A percentile compares a stretch with the other conserved stretches of the same genome.
phyloP scores from a whole-genome alignment of 2,113 vertebrate species.

The Campylorhamphus procurvoides region DNA sequence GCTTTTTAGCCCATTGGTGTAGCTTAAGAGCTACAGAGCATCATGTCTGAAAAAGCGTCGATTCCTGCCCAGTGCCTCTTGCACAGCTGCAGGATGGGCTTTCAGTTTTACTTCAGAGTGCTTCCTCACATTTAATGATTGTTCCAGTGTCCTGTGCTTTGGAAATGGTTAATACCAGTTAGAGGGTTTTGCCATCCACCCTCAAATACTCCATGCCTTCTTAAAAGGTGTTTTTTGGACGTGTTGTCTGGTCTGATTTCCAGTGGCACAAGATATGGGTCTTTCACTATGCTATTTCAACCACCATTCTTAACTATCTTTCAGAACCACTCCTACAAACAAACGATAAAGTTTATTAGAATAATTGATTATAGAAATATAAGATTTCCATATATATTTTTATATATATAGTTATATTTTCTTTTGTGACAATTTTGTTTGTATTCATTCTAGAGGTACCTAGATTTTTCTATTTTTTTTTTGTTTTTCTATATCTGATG shows the following conservation, averaged over 20 bases:
- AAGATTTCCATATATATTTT: not conserved
- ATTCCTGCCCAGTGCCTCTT: not conserved
- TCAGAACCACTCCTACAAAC: not conserved
- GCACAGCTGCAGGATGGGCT: not conserved
- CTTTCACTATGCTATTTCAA: not conserved
- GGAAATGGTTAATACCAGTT: not conserved
- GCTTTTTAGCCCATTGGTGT: not conserved
- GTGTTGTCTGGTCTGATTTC: not conserved
- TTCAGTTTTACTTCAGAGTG: not conserved
- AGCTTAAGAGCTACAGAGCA: not conserved
- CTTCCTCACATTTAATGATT: not conserved
- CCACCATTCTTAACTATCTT: not conserved
- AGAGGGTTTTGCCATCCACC: not conserved
- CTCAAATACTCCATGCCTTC: not conserved
- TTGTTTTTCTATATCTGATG: not conserved
- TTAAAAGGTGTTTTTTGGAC: not conserved
- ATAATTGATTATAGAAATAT: not conserved
- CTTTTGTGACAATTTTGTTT: not conserved
- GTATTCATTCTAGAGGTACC: not conserved
- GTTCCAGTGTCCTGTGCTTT: not conserved
- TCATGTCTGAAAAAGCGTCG: not conserved
- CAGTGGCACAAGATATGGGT: not conserved
- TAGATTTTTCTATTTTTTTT: not conserved
- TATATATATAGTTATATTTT: not conserved
- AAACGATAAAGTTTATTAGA: not conserved